Evolutionary conservation across 2,888 invertebrate genomes (phyloP).

Genomic region (Orthosia gothica): DNA sequence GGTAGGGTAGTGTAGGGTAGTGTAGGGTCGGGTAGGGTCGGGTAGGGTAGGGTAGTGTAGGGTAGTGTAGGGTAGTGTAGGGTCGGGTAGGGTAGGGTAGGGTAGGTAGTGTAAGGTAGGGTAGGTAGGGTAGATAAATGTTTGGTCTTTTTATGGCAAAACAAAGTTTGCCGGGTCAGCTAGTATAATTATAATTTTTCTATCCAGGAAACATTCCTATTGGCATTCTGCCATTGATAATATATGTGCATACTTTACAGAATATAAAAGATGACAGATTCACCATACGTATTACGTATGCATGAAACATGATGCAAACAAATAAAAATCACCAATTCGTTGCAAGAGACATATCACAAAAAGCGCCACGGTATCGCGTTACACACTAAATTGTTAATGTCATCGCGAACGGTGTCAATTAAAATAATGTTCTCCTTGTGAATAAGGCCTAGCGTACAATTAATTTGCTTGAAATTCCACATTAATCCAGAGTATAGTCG

Average conservation of each 20-base stretch:
- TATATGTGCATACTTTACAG: neutral
- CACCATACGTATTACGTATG: neutral
- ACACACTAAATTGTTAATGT: conserved; percentile 67
- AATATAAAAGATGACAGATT: neutral
- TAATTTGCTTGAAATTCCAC: conserved; percentile 81
- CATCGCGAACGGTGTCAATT: conserved; percentile 74
- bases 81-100: too few relatives aligned
- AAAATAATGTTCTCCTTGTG: conserved; percentile 73
- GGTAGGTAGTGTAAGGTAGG: too few relatives aligned
- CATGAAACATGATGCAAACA: conserved; percentile 20
- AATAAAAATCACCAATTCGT: neutral
- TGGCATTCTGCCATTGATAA: neutral
- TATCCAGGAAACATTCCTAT: too few relatives aligned
- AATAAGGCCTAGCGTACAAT: conserved; percentile 75
- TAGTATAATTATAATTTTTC: too few relatives aligned
- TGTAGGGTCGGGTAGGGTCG: too few relatives aligned
- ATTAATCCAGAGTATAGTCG: conserved; percentile 73
- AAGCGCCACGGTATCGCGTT: conserved; percentile 38
- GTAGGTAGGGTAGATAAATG: too few relatives aligned
- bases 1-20: too few relatives aligned
- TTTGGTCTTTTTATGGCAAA: too few relatives aligned
- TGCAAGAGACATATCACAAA: conserved; percentile 13
- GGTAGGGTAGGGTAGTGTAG: too few relatives aligned
- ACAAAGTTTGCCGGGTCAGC: too few relatives aligned
- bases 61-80: too few relatives aligned